These are phyloP conservation scores for Trididemnum nubilum DNA, from an alignment of 23 tunicate genomes.

Conservation along the genomic window DNA sequence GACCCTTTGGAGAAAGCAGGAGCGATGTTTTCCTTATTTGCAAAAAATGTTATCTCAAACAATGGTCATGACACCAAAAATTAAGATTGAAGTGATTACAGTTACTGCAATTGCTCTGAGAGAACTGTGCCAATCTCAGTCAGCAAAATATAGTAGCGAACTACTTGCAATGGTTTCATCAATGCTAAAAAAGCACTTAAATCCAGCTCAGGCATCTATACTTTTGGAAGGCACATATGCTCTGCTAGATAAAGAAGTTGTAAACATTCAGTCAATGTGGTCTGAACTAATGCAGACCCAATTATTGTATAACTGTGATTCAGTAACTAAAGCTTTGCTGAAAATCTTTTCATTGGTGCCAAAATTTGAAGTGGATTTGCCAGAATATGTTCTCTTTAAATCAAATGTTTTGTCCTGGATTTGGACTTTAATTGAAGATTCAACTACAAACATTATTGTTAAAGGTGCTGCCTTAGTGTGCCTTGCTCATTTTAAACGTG, in stretches of 20 bases:
- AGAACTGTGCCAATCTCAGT: conserved; percentile 35
- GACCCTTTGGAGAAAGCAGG: conserved; percentile 56
- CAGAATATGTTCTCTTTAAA: conserved; percentile 16
- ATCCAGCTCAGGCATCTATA: not conserved
- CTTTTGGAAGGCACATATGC: conserved; percentile 47
- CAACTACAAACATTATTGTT: not conserved
- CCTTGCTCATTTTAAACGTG: conserved; percentile 40
- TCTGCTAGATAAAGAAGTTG: conserved; percentile 36
- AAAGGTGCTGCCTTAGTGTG: conserved; percentile 32
- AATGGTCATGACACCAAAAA: not conserved
- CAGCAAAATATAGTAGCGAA: conserved; percentile 54
- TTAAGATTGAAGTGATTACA: conserved; percentile 13
- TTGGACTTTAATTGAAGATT: conserved; percentile 29
- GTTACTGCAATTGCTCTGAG: conserved; percentile 33
- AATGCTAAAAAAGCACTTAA: not conserved
- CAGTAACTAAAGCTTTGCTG: conserved; percentile 14
- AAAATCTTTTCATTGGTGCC: conserved; percentile 51
- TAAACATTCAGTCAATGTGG: conserved; percentile 48
- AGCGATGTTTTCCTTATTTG: conserved; percentile 63
- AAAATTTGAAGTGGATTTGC: conserved; percentile 1
- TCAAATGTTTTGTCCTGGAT: conserved; percentile 32
- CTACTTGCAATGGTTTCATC: conserved; percentile 31
- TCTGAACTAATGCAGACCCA: conserved; percentile 7
- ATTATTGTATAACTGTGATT: not conserved
- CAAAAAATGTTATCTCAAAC: conserved; percentile 35